Percentiles rank a stretch among this genome's conserved stretches.
phyloP scores from a whole-genome alignment of 2,888 invertebrate genomes.

The Trichopoda pennipes region DNA sequence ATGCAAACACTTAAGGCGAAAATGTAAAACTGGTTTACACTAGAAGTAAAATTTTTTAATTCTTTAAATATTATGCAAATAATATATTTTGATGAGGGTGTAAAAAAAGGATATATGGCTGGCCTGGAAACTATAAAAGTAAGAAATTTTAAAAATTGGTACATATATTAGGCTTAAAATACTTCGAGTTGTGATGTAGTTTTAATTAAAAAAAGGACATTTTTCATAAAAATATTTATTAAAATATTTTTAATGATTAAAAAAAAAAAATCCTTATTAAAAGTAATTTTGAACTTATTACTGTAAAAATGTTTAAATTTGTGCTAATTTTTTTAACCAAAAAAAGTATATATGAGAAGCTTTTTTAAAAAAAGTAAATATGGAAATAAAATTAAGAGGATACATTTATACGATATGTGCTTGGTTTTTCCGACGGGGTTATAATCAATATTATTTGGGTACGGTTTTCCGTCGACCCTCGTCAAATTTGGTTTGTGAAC shows the following conservation, averaged over 20 bases:
- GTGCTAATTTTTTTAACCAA: background rate
- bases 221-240: too few species aligned
- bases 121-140: background rate
- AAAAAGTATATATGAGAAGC: too few species aligned
- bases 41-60: background rate
- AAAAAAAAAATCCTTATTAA: too few species aligned
- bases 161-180: background rate
- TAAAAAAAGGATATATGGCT: conserved; percentile 17
- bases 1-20: background rate
- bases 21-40: background rate
- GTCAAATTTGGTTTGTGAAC: too few species aligned
- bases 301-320: background rate
- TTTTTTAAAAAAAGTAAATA: too few species aligned
- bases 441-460: too few species aligned
- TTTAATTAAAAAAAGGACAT: background rate
- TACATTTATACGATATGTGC: too few species aligned
- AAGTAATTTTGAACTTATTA: background rate
- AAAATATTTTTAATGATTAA: too few species aligned
- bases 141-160: background rate
- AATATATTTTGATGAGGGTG: background rate
- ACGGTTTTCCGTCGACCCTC: too few species aligned
- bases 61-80: background rate
- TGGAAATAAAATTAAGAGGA: too few species aligned
- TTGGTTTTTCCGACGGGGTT: too few species aligned
- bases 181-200: background rate